phyloP scores from a whole-genome alignment of 23 tunicate species.

The Botrylloides violaceus region DNA sequence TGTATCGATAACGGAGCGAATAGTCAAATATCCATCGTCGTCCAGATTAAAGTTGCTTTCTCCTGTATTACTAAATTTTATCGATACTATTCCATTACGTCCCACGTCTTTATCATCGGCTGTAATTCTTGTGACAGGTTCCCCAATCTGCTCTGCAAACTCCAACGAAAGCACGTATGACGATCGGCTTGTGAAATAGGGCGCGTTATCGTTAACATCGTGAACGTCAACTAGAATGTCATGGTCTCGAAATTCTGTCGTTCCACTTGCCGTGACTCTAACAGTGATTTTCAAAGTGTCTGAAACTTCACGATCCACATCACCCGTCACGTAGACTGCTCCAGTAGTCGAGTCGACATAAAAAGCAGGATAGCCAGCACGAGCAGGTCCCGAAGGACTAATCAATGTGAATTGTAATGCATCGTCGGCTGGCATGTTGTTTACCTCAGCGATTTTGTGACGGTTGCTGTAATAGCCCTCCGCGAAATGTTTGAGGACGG shows the following conservation, averaged over 20 bases:
- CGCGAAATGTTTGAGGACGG: constrained; percentile 5
- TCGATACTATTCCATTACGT: neutral
- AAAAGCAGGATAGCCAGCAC: neutral
- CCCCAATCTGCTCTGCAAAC: neutral
- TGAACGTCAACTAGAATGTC: neutral
- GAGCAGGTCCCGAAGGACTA: neutral
- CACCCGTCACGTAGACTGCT: constrained; percentile 31
- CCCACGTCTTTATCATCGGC: constrained; percentile 15
- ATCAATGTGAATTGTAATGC: constrained; percentile 10
- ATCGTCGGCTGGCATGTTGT: constrained; percentile 17
- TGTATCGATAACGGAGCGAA: neutral
- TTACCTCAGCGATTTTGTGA: constrained; percentile 24
- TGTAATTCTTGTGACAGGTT: neutral
- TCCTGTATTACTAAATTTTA: neutral
- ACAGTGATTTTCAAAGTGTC: constrained; percentile 28
- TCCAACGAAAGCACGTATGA: neutral
- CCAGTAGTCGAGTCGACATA: constrained; percentile 26
- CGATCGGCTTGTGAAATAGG: constrained; percentile 5
- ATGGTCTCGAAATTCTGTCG: constrained; percentile 3
- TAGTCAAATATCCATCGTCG: neutral
- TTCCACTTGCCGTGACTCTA: constrained; percentile 14
- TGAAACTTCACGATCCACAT: constrained; percentile 48
- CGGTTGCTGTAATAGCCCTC: constrained; percentile 41
- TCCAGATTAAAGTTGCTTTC: neutral
- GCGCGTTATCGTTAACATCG: constrained; percentile 12